Conservation (phyloP, 2,113 vertebrate species). For the Hemiscyllium ocellatum region DNA sequence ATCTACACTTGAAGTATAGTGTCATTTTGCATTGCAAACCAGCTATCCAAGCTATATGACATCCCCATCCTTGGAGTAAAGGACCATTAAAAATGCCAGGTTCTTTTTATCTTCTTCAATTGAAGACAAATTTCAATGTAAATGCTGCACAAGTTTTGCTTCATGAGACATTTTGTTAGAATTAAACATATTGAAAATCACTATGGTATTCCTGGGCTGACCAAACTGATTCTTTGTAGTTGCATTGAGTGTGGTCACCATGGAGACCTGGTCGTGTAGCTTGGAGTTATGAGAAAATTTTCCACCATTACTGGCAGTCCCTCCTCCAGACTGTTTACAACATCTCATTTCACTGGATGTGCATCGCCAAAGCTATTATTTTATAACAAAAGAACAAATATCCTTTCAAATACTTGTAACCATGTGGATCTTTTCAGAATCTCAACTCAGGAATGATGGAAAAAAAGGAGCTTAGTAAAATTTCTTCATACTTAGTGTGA, state of each 20-base stretch:
- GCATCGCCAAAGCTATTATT: background rate
- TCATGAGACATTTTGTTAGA: background rate
- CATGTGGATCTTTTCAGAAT: background rate
- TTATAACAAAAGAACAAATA: background rate
- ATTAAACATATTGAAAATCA: background rate
- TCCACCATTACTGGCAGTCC: background rate
- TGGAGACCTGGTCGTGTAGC: background rate
- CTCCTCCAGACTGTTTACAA: background rate
- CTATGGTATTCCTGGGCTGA: background rate
- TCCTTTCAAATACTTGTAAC: background rate
- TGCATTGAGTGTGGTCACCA: background rate
- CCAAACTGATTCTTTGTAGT: background rate
- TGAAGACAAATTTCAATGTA: background rate
- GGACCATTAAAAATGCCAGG: background rate
- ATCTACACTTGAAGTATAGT: no score
- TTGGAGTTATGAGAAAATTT: background rate
- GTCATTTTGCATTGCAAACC: no score
- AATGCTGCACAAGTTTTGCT: background rate
- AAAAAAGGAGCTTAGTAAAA: background rate
- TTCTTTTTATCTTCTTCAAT: background rate
- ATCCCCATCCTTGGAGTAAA: background rate
- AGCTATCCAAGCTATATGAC: no score
- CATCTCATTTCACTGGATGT: background rate
- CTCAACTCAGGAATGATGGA: background rate
- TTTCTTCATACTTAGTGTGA: background rate